phyloP scores from a whole-genome alignment of 1,140 invertebrate species.

The Gonioctena quinquepunctata region DNA sequence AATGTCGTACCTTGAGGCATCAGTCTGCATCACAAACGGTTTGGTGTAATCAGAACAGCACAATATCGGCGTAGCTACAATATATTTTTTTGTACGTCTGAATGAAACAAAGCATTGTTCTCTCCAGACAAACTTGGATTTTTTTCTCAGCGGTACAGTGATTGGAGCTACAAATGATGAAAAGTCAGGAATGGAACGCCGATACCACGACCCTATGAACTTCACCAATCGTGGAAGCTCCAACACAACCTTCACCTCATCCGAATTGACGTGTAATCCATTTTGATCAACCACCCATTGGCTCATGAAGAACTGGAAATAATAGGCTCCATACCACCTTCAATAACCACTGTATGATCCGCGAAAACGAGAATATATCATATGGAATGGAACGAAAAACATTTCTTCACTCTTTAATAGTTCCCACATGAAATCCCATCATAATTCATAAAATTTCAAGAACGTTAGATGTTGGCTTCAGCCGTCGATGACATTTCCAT shows the following conservation, averaged over 20 bases:
- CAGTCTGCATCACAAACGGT: constrained; percentile 21
- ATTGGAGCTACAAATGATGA: constrained; percentile 1
- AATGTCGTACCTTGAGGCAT: constrained; percentile 38
- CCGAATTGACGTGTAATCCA: neutral
- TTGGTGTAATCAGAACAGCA: constrained; percentile 23
- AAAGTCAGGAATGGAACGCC: constrained; percentile 5
- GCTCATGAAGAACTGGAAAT: no score
- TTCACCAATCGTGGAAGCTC: constrained; percentile 44
- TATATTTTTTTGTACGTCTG: neutral
- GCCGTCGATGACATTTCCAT: no score
- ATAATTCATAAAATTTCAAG: no score
- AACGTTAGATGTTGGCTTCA: no score
- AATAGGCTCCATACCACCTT: no score
- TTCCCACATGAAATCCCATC: no score
- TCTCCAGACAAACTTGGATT: neutral
- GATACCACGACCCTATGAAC: constrained; percentile 29
- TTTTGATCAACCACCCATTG: neutral
- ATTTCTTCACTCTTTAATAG: no score
- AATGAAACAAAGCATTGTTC: neutral
- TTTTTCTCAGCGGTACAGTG: constrained; percentile 38
- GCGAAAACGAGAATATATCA: no score
- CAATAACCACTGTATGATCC: no score
- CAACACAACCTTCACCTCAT: constrained; percentile 37
- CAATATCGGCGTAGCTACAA: constrained; percentile 7
- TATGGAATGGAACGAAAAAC: no score